A percentile compares a stretch with the other conserved stretches of the same genome.
These are phyloP conservation scores for Notodonta ziczac DNA, from an alignment of 2,888 invertebrate species.

Conservation along the genomic window DNA sequence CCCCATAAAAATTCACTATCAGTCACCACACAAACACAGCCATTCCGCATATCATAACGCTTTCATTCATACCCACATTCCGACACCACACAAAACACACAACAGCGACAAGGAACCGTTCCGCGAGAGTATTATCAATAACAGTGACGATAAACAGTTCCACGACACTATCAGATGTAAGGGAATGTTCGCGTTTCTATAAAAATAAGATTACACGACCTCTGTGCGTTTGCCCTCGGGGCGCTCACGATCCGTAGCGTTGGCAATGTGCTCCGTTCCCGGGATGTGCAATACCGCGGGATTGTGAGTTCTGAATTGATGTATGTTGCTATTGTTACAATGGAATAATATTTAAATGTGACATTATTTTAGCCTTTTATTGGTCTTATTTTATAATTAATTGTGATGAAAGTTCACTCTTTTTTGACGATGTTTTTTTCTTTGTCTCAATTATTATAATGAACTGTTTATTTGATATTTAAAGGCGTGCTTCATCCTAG, in stretches of 20 bases:
- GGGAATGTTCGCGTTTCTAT: slow-evolving; percentile 41
- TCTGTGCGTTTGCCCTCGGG: slow-evolving; percentile 37
- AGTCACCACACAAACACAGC: neutral
- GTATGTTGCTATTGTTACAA: too few species aligned
- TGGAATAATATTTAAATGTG: too few species aligned
- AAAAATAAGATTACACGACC: slow-evolving; percentile 44
- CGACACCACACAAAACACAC: neutral
- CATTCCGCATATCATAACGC: neutral
- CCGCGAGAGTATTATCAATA: slow-evolving; percentile 2
- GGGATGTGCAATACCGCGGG: slow-evolving; percentile 9
- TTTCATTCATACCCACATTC: neutral
- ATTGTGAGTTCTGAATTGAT: neutral
- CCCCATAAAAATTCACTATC: neutral
- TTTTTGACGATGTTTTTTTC: too few species aligned
- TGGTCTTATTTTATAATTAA: too few species aligned
- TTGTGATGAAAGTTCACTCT: too few species aligned
- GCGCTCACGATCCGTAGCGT: slow-evolving; percentile 26
- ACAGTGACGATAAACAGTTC: slow-evolving; percentile 4
- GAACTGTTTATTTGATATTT: too few species aligned
- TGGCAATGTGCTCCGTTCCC: slow-evolving; percentile 29
- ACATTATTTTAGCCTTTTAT: too few species aligned
- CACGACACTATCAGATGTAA: slow-evolving; percentile 38
- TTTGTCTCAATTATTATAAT: too few species aligned
- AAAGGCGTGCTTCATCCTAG: too few species aligned
- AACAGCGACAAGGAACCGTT: neutral